Base-by-base conservation (phyloP, 1,140 invertebrate species). In the Drosophila sp. region DNA sequence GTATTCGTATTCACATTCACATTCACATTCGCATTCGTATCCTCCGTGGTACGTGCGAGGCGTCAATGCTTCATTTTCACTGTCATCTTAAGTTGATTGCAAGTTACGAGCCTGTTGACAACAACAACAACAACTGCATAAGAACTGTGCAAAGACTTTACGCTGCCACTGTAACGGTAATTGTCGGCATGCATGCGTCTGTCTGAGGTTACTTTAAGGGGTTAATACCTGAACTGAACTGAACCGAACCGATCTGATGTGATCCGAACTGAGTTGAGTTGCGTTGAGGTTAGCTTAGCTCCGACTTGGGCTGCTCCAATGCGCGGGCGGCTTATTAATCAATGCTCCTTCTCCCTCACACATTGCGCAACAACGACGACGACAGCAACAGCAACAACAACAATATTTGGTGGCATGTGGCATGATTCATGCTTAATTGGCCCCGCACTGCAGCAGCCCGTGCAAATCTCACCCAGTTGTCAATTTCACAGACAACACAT, bases 21-120 rank as follows among this genome's bases (percentile, higher is more conserved):
- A n/a, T n/a, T n/a, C n/a, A n/a, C n/a, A 21, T 21, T 21, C 21
- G 62, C 50, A 50, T 64, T 53, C 43, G 48, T 56, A 54, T 64
- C 53, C 70, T 72, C 48, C 25, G 62, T 90, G 84, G 83, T 89
- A 90, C 90, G 90, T 91, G 90, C 90, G 90, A 78, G 72, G 80
- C 87, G 90, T 91, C 90, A 91, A 91, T 91, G 90, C 90, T 91
- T 91, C 90, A 91, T 91, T 91, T 91, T 72, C 90, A 75, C 84
- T 91, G 90, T 91, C 90, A 91, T 91, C 90, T 91, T 91, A 91
- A 90, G 80, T 90, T 91, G 90, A 91, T 91, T 91, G 90, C 90
- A 91, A 91, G 87, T 91, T 91, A 91, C 90, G 90, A 91, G 77
- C 90, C 72, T 91, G 87, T 82, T 89, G 82, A 86, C 81, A 86